Percentiles rank a stretch among this genome's conserved stretches.
These are phyloP conservation scores for Drosophila algonquin DNA, from an alignment of 2,888 invertebrate genomes.

Conservation along the genomic window DNA sequence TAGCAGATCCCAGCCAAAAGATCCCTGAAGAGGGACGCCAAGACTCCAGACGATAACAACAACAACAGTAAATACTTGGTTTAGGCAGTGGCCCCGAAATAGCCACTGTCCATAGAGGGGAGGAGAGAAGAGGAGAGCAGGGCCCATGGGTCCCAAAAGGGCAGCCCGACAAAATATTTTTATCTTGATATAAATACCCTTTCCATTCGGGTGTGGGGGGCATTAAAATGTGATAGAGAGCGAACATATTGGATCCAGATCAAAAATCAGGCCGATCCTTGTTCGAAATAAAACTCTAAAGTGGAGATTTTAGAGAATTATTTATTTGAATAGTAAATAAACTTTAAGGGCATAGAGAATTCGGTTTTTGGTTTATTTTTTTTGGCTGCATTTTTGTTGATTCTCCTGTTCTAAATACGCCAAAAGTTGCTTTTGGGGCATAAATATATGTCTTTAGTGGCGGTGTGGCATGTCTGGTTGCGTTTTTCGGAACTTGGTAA, in stretches of 20 bases:
- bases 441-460: conserved; percentile 76
- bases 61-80: conserved; percentile 59
- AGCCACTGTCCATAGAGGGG: conserved; percentile 33
- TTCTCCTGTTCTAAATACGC: conserved; percentile 70
- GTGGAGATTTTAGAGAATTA: not conserved
- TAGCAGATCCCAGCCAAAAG: conserved; percentile 28
- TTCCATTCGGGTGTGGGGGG: not conserved
- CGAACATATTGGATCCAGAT: not conserved
- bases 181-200: conserved; percentile 67
- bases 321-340: not conserved
- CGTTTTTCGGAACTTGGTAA: conserved; percentile 73
- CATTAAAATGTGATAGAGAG: not conserved
- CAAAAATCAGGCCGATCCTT: not conserved
- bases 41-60: conserved; percentile 55
- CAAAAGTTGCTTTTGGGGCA: conserved; percentile 65
- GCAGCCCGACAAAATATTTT: conserved; percentile 72
- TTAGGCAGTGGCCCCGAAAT: conserved; percentile 48
- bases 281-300: not conserved
- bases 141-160: conserved; percentile 54
- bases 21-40: conserved; percentile 51
- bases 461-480: conserved; percentile 72
- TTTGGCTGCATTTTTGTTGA: conserved; percentile 38
- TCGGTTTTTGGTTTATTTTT: conserved; percentile 17
- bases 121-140: not conserved
- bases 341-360: not conserved